Evolutionary conservation across 2,888 invertebrate genomes (phyloP).

Genomic region (Suillia variegata): DNA sequence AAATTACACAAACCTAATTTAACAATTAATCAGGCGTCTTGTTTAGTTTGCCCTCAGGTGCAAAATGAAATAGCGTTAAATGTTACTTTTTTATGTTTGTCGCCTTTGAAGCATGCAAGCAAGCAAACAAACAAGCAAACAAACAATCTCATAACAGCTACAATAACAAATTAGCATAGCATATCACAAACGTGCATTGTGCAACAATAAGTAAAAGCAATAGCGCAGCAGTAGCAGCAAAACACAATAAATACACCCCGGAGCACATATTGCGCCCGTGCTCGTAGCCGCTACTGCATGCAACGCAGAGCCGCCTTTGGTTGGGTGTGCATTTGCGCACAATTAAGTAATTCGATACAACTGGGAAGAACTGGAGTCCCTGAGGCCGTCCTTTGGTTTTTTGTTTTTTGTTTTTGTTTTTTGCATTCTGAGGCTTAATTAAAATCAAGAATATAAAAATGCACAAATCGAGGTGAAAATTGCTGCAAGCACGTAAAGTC

Average conservation of each 20-base stretch:
- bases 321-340: neutral
- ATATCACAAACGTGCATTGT: neutral
- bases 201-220: neutral
- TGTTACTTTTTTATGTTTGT: neutral
- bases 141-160: slow-evolving; percentile 3
- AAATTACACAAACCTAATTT: neutral
- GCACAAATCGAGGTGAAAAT: neutral
- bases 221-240: neutral
- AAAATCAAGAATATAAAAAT: neutral
- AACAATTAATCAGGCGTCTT: neutral
- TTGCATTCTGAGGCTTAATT: neutral
- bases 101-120: neutral
- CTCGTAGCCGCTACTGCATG: neutral
- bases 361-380: slow-evolving; percentile 5
- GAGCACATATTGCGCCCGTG: neutral
- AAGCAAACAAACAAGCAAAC: no score
- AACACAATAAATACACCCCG: neutral
- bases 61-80: neutral
- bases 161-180: slow-evolving; percentile 7
- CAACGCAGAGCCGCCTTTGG: neutral
- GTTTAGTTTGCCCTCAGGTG: slow-evolving; percentile 4
- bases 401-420: no score
- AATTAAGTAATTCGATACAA: slow-evolving; percentile 6
- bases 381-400: neutral
- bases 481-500: neutral